Conservation (phyloP, 2,888 invertebrate genomes). For the Plebejus argus region DNA sequence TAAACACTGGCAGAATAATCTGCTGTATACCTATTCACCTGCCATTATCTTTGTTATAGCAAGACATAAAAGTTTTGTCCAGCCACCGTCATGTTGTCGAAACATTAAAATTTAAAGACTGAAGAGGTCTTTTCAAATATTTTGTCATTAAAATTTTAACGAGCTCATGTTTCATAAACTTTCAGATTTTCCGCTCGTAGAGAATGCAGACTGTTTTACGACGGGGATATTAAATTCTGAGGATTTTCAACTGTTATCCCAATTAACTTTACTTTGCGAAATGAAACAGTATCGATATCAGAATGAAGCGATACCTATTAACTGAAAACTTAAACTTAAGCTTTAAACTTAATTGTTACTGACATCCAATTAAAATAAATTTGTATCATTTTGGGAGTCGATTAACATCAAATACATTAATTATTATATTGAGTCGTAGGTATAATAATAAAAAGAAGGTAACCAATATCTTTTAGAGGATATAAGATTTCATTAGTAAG, state of each 20-base stretch:
- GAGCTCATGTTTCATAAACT: conserved; percentile 8
- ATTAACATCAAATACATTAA: too few relatives aligned
- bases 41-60: not conserved
- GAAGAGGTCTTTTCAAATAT: not conserved
- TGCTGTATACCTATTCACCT: not conserved
- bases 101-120: not conserved
- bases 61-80: not conserved
- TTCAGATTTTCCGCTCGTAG: conserved; percentile 8
- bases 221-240: not conserved
- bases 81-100: not conserved
- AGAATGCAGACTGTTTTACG: not conserved
- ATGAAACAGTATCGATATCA: not conserved
- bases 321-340: not conserved
- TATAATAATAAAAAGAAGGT: not conserved
- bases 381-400: too few relatives aligned
- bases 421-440: too few relatives aligned
- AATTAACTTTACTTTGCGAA: not conserved
- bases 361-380: too few relatives aligned
- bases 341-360: too few relatives aligned
- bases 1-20: too few relatives aligned
- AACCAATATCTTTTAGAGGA: not conserved
- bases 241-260: not conserved
- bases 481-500: not conserved
- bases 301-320: not conserved
- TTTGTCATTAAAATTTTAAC: not conserved